These are phyloP conservation scores for Penaeus vannamei DNA, from an alignment of 1,140 invertebrate species.

Conservation along the genomic window DNA sequence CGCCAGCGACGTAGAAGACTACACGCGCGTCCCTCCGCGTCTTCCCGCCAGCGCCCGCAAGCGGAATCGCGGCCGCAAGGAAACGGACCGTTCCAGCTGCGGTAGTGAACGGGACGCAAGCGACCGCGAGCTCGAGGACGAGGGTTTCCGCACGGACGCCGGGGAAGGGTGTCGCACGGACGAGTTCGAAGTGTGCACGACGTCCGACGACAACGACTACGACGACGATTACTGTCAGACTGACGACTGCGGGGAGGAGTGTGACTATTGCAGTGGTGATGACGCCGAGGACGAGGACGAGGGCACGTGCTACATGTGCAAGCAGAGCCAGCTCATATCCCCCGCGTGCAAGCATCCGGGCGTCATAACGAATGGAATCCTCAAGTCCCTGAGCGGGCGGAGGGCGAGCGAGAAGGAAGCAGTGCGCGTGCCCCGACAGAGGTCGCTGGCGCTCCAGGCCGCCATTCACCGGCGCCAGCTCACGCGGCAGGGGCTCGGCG, in stretches of 20 bases:
- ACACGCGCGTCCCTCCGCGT: not conserved
- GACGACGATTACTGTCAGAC: slow-evolving; percentile 65
- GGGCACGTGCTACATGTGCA: slow-evolving; percentile 57
- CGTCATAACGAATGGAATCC: slow-evolving; percentile 63
- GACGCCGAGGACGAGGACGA: slow-evolving; percentile 58
- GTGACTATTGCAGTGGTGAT: slow-evolving; percentile 65
- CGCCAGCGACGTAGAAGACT: slow-evolving; percentile 8
- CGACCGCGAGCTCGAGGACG: not conserved
- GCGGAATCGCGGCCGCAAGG: not conserved
- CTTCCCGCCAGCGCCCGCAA: slow-evolving; percentile 17
- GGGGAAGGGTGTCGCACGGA: slow-evolving; percentile 39
- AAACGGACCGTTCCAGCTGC: not conserved
- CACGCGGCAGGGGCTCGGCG: slow-evolving; percentile 55
- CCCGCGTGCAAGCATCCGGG: slow-evolving; percentile 60
- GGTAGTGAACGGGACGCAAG: not conserved
- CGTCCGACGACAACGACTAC: slow-evolving; percentile 34
- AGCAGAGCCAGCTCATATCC: slow-evolving; percentile 27
- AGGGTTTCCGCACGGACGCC: slow-evolving; percentile 36
- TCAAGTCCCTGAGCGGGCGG: slow-evolving; percentile 55
- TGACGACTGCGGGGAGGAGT: slow-evolving; percentile 61
- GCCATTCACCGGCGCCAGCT: slow-evolving; percentile 52
- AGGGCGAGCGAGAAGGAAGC: slow-evolving; percentile 30
- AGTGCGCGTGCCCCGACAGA: slow-evolving; percentile 24
- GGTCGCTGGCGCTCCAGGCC: slow-evolving; percentile 45
- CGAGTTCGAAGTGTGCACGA: slow-evolving; percentile 9